Conservation (phyloP, 1,140 invertebrate genomes). For the Campodea augens region DNA sequence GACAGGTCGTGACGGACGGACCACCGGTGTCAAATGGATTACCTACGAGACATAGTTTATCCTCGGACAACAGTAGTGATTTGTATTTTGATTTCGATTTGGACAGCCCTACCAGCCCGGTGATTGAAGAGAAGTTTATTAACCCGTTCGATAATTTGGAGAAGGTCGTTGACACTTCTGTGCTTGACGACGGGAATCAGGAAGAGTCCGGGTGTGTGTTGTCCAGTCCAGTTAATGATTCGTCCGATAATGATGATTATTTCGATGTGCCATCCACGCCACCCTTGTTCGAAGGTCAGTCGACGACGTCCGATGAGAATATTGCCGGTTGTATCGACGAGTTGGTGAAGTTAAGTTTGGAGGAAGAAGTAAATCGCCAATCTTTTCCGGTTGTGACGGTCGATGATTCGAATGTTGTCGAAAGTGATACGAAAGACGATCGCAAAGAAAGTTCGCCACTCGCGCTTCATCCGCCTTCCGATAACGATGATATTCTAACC, state of each 20-base stretch:
- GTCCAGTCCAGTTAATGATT: background rate
- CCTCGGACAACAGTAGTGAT: constrained; percentile 29
- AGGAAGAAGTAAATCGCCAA: background rate
- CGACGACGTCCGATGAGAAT: too few species aligned
- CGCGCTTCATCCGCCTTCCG: background rate
- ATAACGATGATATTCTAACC: background rate
- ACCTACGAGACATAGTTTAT: constrained; percentile 17
- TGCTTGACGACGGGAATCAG: background rate
- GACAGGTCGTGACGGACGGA: too few species aligned
- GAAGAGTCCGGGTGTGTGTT: background rate
- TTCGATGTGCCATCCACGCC: too few species aligned
- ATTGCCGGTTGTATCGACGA: too few species aligned
- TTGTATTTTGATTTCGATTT: constrained; percentile 37
- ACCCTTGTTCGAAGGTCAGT: too few species aligned
- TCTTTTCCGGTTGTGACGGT: background rate
- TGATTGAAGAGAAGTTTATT: constrained; percentile 22
- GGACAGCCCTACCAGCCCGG: constrained; percentile 41
- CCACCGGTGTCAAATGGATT: too few species aligned
- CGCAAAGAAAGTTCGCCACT: too few species aligned
- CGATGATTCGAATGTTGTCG: background rate
- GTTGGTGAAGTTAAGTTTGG: background rate
- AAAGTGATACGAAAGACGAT: too few species aligned
- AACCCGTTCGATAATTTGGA: constrained; percentile 10
- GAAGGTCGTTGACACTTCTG: background rate
- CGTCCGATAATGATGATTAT: too few species aligned